These are phyloP conservation scores for Plebejus anna DNA, from an alignment of 2,888 invertebrate species.

Conservation along the genomic window DNA sequence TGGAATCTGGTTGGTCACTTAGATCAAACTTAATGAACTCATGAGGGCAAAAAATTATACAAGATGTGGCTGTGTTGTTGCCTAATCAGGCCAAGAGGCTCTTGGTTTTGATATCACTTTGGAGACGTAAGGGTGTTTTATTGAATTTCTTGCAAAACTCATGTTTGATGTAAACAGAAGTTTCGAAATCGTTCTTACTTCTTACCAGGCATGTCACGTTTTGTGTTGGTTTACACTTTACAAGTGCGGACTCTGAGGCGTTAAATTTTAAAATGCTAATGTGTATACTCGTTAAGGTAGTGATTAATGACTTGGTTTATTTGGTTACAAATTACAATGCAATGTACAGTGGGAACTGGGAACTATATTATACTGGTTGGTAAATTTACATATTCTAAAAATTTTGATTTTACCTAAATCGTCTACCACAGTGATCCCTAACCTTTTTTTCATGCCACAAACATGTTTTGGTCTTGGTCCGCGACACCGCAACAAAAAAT, in stretches of 20 bases:
- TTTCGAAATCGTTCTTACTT: background rate
- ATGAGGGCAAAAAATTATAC: background rate
- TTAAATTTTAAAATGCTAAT: conserved; percentile 1
- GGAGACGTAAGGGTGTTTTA: background rate
- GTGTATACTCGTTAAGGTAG: background rate
- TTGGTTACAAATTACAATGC: background rate
- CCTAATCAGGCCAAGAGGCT: background rate
- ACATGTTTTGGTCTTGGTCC: no score
- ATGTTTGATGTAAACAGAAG: background rate
- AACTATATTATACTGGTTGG: background rate
- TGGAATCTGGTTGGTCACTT: no score
- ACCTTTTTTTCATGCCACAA: no score
- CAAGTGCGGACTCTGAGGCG: background rate
- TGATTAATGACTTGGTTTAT: background rate
- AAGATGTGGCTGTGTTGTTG: background rate
- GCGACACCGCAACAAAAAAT: no score
- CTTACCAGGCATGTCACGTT: background rate
- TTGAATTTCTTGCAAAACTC: background rate
- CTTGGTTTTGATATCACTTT: background rate
- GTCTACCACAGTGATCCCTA: no score
- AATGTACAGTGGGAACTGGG: background rate
- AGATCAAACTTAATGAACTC: background rate
- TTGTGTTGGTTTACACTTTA: background rate
- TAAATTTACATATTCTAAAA: background rate
- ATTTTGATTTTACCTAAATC: background rate